phyloP scores from a whole-genome alignment of 2,113 vertebrate genomes.

The Chiloscyllium plagiosum region DNA sequence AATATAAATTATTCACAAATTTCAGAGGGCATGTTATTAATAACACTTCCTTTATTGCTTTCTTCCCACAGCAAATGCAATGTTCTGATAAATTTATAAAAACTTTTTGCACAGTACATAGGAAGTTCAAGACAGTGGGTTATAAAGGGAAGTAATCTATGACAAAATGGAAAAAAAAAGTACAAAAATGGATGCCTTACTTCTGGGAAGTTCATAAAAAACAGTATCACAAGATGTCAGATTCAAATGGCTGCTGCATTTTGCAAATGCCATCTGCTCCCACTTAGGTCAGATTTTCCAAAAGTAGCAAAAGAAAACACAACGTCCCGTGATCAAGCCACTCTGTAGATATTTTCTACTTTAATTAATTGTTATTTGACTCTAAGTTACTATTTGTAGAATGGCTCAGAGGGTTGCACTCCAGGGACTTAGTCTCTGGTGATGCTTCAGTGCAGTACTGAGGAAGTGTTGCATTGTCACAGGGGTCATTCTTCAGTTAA shows the following conservation, averaged over 20 bases:
- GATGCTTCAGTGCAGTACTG: not conserved
- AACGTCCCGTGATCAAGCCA: not conserved
- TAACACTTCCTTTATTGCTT: constrained; percentile 6
- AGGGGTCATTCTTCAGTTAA: not conserved
- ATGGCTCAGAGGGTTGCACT: not conserved
- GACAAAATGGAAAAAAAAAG: not conserved
- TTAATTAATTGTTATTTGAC: not conserved
- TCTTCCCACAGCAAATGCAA: not conserved
- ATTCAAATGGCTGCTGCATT: not conserved
- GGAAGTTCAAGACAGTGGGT: not conserved
- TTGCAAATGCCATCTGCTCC: not conserved
- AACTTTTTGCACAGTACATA: not conserved
- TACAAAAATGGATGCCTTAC: not conserved
- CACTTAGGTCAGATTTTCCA: constrained; percentile 20
- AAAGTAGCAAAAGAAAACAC: not conserved
- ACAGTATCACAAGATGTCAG: not conserved
- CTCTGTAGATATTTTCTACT: not conserved
- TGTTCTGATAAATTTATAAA: not conserved
- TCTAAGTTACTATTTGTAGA: not conserved
- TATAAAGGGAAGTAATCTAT: constrained; percentile 1
- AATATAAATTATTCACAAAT: not conserved
- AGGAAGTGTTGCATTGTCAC: not conserved
- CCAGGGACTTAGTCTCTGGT: not conserved
- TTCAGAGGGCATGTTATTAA: not conserved
- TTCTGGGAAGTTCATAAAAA: constrained; percentile 20